A percentile compares a stretch with the other conserved stretches of the same genome.
These are phyloP conservation scores for Seira ritae DNA, from an alignment of 2,888 invertebrate species.

Conservation along the genomic window DNA sequence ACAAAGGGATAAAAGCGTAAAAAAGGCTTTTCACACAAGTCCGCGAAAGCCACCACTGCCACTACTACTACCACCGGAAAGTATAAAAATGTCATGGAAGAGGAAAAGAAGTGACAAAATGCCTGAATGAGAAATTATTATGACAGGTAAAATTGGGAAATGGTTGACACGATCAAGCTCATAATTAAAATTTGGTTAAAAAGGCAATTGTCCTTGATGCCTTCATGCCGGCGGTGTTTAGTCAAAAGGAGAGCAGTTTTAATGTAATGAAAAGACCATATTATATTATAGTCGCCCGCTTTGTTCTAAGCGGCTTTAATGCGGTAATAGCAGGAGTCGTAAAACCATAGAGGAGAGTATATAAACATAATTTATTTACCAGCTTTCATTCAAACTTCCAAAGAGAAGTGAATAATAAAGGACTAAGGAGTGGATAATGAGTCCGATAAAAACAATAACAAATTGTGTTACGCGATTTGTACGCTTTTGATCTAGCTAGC, in stretches of 20 bases:
- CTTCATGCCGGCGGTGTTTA: no score
- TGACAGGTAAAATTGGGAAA: slow-evolving; percentile 13
- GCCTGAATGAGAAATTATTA: neutral
- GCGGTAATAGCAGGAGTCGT: no score
- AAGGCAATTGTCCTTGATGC: no score
- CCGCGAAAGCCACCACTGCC: neutral
- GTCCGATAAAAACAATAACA: neutral
- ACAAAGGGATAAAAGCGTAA: slow-evolving; percentile 47
- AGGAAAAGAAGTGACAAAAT: neutral
- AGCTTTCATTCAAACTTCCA: neutral
- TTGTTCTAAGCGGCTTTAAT: no score
- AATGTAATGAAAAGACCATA: neutral
- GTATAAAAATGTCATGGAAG: neutral
- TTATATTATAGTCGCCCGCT: no score
- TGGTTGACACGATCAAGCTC: neutral
- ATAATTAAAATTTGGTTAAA: no score
- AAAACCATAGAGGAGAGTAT: neutral
- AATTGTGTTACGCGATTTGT: no score
- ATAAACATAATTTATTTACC: no score
- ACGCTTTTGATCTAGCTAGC: no score
- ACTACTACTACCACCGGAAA: slow-evolving; percentile 7
- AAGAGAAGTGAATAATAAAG: neutral
- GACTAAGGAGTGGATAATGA: neutral
- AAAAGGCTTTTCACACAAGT: neutral
- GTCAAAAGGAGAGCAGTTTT: no score